Base-by-base conservation (phyloP, 2,113 vertebrate species). In the Gallinago jamesoni region DNA sequence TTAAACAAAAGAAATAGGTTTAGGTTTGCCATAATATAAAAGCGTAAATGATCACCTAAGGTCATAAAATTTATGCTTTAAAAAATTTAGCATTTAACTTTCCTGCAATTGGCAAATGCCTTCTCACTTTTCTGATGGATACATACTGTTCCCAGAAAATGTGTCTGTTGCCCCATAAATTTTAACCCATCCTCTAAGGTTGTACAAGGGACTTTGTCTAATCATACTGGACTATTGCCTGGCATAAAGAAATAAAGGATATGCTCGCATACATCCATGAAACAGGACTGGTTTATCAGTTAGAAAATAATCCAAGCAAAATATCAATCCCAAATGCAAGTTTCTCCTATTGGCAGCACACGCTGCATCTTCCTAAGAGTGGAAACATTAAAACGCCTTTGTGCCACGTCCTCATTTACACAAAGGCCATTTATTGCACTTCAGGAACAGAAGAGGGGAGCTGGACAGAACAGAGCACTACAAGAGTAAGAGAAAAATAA, bases 361-460 rank as follows among this genome's bases (percentile, higher is more conserved):
- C 0, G 0, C 17, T 23, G 10, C 37, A 39, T 31, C 43, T 74
- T 60, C 59, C 24, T 31, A 68, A 72, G 30, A 84, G 23, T 0
- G 0, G 17, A 22, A 68, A n/a, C 18, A 55, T 45, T 30, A 86
- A 56, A 62, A 82, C 0, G 4, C 12, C 45, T 90, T 73, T 88
- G 25, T 45, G 9, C 37, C 64, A 41, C 0, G 0, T 50, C 56
- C 33, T 31, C 28, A 64, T 20, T 90, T 45, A 82, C 43, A 91
- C 70, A 88, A 45, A 88, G 16, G 22, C 25, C 52, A 30, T 45
- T 78, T 55, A 66, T 50, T 78, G 45, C 28, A 30, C 39, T 70
- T 83, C 22, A 33, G 24, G 43, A 83, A 33, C 31, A 12, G 59
- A 85, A 78, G 39, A 64, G 27, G 27, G 31, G 10, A 89, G 60